Percentiles rank a stretch among this genome's conserved stretches.
Conservation (phyloP, 2,113 vertebrate species). For the Choloepus hoffmanni region DNA sequence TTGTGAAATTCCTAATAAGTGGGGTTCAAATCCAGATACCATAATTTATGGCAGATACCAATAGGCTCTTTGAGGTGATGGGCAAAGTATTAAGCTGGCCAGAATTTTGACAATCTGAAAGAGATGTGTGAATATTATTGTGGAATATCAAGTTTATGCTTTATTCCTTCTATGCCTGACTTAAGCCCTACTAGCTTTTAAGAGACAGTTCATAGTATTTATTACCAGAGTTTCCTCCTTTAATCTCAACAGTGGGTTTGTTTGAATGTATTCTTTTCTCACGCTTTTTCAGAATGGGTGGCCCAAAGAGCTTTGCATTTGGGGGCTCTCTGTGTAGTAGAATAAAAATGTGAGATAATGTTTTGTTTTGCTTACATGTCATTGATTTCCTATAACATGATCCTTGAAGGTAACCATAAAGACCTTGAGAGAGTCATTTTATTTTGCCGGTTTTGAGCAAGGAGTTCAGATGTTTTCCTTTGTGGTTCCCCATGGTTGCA, state of each 20-base stretch:
- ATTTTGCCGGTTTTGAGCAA: background rate
- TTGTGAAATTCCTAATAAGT: background rate
- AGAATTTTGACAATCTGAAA: background rate
- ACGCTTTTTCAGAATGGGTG: background rate
- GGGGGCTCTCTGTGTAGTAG: background rate
- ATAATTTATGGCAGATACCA: background rate
- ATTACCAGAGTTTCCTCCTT: background rate
- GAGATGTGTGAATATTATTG: background rate
- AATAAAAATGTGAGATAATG: background rate
- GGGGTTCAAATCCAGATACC: background rate
- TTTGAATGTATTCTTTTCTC: conserved; percentile 13
- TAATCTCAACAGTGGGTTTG: background rate
- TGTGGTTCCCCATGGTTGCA: background rate
- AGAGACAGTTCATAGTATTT: background rate
- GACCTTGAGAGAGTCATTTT: background rate
- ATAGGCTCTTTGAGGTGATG: background rate
- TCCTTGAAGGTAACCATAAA: conserved; percentile 4
- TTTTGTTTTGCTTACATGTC: background rate
- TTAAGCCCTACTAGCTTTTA: background rate
- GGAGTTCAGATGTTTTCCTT: background rate
- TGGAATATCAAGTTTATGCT: background rate
- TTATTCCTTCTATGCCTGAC: background rate
- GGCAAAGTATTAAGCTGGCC: background rate
- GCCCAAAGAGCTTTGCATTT: background rate
- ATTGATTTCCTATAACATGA: background rate